Base-by-base conservation (phyloP, 2,113 vertebrate species). In the Tretioscincus oriximinensis region DNA sequence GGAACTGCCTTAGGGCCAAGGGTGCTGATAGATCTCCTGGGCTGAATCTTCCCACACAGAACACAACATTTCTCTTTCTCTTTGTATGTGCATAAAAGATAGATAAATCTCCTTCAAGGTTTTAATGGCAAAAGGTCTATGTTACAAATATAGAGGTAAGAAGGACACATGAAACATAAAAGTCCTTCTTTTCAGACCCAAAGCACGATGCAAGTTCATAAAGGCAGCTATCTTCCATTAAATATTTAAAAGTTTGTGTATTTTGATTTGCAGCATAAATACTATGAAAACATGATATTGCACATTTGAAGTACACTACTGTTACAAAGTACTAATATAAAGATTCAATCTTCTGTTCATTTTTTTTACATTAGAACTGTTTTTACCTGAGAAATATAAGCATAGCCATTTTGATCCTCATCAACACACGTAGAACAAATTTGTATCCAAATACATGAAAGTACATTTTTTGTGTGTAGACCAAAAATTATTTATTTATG, bases 1-100 rank as follows among this genome's bases (percentile, higher is more conserved):
- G 31, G n/a, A 78, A 83, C 66, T 88, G 80, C 78, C 82, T 61
- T 80, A 16, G 69, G 83, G 81, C 75, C 64, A 63, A 75, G 35
- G 20, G 29, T 73, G 74, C 41, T 80, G 73, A 54, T 12, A n/a
- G 76, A 73, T 65, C 18, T 5, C 31, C 21, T 45, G 51, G 84
- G 78, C 49, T 72, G 73, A 76, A 72, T 78, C 80, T 74, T 65
- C 10, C 71, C 73, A 54, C 68, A n/a, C 31, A 77, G 45, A 82
- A 41, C 68, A 80, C 21, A 41, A 41, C 35, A 41, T 41, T 41
- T 86, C 82, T n/a, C 54, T 54, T 41, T 80, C 78, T 49, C 28
- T 61, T n/a, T 76, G 21, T 22, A 66, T 81, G 72, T 72, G 5
- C 69, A 85, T 75, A 21, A 86, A 68, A 73, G 63, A 76, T 1